These are phyloP conservation scores for Galbula dea DNA, from an alignment of 2,113 vertebrate species.

Conservation along the genomic window DNA sequence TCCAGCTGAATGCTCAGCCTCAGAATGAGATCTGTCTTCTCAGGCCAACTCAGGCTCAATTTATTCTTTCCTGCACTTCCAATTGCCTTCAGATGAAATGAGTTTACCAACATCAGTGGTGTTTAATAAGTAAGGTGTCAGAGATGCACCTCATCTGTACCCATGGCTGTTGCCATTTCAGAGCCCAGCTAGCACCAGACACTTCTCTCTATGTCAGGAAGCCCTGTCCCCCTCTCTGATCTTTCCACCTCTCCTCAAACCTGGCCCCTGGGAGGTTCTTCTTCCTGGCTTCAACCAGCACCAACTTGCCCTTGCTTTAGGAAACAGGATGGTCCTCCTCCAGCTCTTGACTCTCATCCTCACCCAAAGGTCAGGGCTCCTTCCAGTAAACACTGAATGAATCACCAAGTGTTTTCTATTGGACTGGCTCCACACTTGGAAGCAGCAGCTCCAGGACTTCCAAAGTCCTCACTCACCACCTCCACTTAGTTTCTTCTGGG, in stretches of 20 bases:
- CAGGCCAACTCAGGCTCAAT: not conserved
- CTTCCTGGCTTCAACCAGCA: not conserved
- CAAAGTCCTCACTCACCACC: not conserved
- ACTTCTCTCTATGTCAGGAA: not conserved
- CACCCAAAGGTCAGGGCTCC: accelerated
- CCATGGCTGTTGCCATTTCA: not conserved
- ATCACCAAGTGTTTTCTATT: not conserved
- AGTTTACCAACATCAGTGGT: not conserved
- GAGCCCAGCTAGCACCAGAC: not conserved
- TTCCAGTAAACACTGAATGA: not conserved
- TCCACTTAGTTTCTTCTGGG: not conserved
- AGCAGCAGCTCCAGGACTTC: not conserved
- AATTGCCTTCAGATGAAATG: not conserved
- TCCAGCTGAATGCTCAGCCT: not conserved
- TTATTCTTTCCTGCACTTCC: not conserved
- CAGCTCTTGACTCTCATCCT: not conserved
- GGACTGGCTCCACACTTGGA: not conserved
- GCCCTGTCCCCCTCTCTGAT: not conserved
- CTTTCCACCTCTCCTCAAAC: accelerated
- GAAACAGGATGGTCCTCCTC: not conserved
- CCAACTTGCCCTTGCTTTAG: not conserved
- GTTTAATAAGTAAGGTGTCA: not conserved
- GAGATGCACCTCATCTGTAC: not conserved
- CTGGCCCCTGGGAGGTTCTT: not conserved
- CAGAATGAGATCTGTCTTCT: not conserved